Evolutionary conservation across 2,113 vertebrate genomes (phyloP), one percentile per base, ranked within the genome.

Genomic region (Phalacrocorax brasilianus): DNA sequence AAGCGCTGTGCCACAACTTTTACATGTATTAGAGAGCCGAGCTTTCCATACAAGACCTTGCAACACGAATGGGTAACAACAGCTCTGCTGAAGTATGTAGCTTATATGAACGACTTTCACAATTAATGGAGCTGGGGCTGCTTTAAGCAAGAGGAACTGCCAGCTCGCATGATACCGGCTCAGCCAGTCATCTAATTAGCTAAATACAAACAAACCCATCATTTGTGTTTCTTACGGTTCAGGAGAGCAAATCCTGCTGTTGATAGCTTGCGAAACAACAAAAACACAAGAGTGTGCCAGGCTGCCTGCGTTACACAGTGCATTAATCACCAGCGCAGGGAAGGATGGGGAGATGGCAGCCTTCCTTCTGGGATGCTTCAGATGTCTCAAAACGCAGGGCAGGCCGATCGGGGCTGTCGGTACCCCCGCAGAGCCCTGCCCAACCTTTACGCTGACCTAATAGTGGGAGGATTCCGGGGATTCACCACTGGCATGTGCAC

Each of bases 131-230:
- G 66, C 84, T 4, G 47, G 73, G 83, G 86, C 78, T 96, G 82
- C 94, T 94, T 91, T 93, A 84, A 95, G 87, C 82, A 50, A 63
- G 95, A 95, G 95, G 94, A 58, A 61, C 96, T 98, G 97, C 93
- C 97, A 96, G 94, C 94, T 97, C 47, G 30, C 20, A 2, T 70
- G 95, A 93, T 86, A 93, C 89, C 89, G 63, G 88, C 97, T 52
- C 82, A 93, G 96, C 94, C 95, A 93, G 45, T 88, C 73, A n/a
- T 93, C 97, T 98, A 97, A 98, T 98, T 98, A 98, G 96, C 97
- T 92, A 97, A 98, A 96, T 93, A 95, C 97, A 98, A 98, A 98
- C 97, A 97, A 98, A 98, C 97, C 93, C 96, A 96, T 97, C 97
- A 95, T 96, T 96, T 97, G 96, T 97, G 95, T 97, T 98, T 97